phyloP scores from a whole-genome alignment of 2,797 vertebrate species.

The Ctenosaura bakeri region DNA sequence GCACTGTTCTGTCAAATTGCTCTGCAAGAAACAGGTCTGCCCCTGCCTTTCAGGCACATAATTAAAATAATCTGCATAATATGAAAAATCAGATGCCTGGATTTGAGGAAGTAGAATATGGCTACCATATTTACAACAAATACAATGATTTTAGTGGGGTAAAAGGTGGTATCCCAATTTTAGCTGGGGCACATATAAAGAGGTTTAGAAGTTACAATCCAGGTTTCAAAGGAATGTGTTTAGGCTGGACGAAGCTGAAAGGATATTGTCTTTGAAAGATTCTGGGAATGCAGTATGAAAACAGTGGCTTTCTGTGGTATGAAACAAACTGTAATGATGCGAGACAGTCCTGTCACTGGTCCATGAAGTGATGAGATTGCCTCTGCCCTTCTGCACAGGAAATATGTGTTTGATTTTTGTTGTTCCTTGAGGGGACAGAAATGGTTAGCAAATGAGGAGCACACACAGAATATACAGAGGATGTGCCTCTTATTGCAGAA shows the following conservation, averaged over 20 bases:
- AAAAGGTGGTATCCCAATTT: background rate
- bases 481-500: background rate
- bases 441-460: background rate
- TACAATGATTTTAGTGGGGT: background rate
- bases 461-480: background rate
- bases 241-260: background rate
- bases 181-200: background rate
- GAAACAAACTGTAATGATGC: conserved; percentile 3
- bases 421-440: conserved; percentile 1
- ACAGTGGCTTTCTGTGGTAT: conserved; percentile 10
- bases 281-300: conserved; percentile 12
- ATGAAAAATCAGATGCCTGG: background rate
- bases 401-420: background rate
- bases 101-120: background rate
- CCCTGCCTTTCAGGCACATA: too few relatives aligned
- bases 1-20: too few relatives aligned
- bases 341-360: background rate
- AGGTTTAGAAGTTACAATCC: conserved; percentile 8
- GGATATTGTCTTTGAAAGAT: conserved; percentile 1
- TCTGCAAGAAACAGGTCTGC: too few relatives aligned
- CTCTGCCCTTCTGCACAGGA: conserved; percentile 1
- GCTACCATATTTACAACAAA: background rate
- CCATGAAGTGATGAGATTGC: background rate
- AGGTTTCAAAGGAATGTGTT: conserved; percentile 19
- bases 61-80: too few relatives aligned